Evolutionary conservation across 2,888 invertebrate species (phyloP).

Genomic region (Lacanobia oleracea): DNA sequence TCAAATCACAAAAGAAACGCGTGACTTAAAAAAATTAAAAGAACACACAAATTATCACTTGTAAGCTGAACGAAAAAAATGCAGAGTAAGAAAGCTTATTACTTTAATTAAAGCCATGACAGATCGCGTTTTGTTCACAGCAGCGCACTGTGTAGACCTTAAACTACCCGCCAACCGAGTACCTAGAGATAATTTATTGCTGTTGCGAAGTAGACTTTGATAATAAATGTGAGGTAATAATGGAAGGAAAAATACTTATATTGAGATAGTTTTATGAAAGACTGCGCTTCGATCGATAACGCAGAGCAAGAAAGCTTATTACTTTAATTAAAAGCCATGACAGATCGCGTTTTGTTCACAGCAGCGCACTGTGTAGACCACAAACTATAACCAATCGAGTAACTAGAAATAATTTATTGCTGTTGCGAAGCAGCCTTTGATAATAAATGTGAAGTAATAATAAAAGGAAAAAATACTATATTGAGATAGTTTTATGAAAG

Average conservation of each 20-base stretch:
- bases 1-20: neutral
- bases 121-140: constrained; percentile 31
- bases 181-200: constrained; percentile 44
- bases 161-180: constrained; percentile 26
- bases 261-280: constrained; percentile 6
- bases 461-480: constrained; percentile 16
- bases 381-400: constrained; percentile 24
- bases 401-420: constrained; percentile 45
- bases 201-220: constrained; percentile 34
- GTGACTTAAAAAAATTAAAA: constrained; percentile 10
- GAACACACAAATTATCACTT: constrained; percentile 29
- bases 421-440: constrained; percentile 34
- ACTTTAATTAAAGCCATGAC: constrained; percentile 60
- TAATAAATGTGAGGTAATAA: constrained; percentile 45
- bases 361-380: constrained; percentile 21
- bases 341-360: constrained; percentile 33
- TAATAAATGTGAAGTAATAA: constrained; percentile 45
- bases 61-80: constrained; percentile 36
- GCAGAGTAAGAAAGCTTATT: constrained; percentile 31
- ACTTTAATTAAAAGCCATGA: constrained; percentile 60
- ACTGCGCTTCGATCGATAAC: constrained; percentile 16
- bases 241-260: constrained; percentile 17
- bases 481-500: constrained; percentile 6
- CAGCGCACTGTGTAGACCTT: constrained; percentile 22
- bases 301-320: constrained; percentile 31